Percentiles rank a stretch among this genome's conserved stretches.
phyloP scores from a whole-genome alignment of 2,888 invertebrate species.

The Thymelicus lineola region DNA sequence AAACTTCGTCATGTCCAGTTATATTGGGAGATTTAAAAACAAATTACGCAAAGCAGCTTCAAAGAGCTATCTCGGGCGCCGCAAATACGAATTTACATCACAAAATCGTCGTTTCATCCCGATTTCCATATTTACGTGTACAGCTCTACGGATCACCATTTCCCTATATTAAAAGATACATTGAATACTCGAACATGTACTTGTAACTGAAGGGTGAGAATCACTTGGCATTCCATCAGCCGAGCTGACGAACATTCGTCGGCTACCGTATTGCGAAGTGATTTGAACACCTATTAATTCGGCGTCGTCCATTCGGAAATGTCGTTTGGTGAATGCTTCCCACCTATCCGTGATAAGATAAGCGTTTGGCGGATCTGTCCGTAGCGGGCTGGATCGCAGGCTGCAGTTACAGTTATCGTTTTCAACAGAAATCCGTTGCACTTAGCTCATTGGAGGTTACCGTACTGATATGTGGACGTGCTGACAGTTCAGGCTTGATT shows the following conservation, averaged over 20 bases:
- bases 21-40: slow-evolving; percentile 12
- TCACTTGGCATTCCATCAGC: slow-evolving; percentile 13
- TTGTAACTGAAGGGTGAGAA: slow-evolving; percentile 4
- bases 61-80: slow-evolving; percentile 11
- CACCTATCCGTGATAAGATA: slow-evolving; percentile 42
- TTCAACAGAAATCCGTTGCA: slow-evolving; percentile 2
- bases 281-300: slow-evolving; percentile 48
- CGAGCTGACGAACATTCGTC: slow-evolving; percentile 14
- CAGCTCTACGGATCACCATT: neutral
- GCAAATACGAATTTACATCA: slow-evolving; percentile 42
- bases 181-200: slow-evolving; percentile 16
- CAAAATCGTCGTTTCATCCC: slow-evolving; percentile 46
- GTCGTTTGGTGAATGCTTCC: slow-evolving; percentile 43
- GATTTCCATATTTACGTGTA: slow-evolving; percentile 46
- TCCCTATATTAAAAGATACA: slow-evolving; percentile 1
- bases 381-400: neutral
- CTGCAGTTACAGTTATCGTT: slow-evolving; percentile 2
- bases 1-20: neutral
- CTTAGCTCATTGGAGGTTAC: slow-evolving; percentile 11
- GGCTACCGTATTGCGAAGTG: slow-evolving; percentile 20
- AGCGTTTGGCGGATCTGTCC: slow-evolving; percentile 37
- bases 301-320: slow-evolving; percentile 45
- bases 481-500: neutral
- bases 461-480: neutral
- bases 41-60: slow-evolving; percentile 5